Percentiles rank a stretch among this genome's conserved stretches.
Conservation (phyloP, 2,113 vertebrate genomes). For the Hyla sarda region DNA sequence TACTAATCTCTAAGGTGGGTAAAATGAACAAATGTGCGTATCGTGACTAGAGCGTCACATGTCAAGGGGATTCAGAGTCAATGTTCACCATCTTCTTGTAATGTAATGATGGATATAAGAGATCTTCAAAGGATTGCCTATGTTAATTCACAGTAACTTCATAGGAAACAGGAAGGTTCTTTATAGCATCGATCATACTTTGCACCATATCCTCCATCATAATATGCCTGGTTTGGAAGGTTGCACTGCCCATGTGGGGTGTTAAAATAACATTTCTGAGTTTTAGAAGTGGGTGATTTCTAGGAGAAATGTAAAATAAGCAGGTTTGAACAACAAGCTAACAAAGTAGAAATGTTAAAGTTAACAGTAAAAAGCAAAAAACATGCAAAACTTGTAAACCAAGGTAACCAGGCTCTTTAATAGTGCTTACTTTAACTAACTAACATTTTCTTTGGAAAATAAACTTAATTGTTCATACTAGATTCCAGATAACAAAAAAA, state of each 20-base stretch:
- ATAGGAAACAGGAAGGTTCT: constrained; percentile 62
- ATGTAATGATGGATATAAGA: neutral
- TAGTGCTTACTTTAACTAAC: too few species aligned
- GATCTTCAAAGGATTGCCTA: neutral
- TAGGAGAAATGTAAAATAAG: constrained; percentile 61
- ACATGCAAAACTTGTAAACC: too few species aligned
- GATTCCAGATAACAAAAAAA: too few species aligned
- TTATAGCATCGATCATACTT: constrained; percentile 65
- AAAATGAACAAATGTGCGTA: neutral
- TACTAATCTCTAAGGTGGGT: too few species aligned
- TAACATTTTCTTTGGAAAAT: too few species aligned
- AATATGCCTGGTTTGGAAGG: constrained; percentile 56
- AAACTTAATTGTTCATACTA: too few species aligned
- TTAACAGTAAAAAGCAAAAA: neutral
- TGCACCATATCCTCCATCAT: constrained; percentile 64
- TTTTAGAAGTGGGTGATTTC: constrained; percentile 67
- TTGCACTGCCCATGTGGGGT: constrained; percentile 66
- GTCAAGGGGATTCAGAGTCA: neutral
- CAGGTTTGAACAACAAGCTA: neutral
- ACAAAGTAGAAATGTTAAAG: neutral
- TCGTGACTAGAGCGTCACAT: neutral
- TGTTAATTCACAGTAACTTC: constrained; percentile 62
- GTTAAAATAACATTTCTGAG: constrained; percentile 68
- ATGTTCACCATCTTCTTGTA: too few species aligned
- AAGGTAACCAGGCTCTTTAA: too few species aligned